Evolutionary conservation across 2,888 invertebrate genomes (phyloP).

Genomic region (Nysson spinosus): DNA sequence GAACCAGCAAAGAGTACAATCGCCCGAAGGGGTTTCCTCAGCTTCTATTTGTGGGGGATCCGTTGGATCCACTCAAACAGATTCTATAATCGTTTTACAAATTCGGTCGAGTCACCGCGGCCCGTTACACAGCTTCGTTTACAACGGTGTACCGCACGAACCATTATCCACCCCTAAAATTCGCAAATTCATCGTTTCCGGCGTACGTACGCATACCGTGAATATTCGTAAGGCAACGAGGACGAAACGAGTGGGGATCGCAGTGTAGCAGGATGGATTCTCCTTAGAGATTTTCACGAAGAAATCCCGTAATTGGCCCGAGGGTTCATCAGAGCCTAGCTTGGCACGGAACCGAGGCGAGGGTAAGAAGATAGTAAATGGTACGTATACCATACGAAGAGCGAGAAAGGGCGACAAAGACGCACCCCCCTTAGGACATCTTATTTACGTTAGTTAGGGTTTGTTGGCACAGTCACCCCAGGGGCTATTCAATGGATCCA

Average conservation of each 20-base stretch:
- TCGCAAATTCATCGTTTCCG: conserved; percentile 55
- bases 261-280: conserved; percentile 9
- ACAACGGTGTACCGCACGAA: conserved; percentile 31
- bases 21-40: background rate
- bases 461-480: conserved; percentile 75
- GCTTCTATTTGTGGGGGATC: conserved; percentile 7
- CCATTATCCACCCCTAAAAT: conserved; percentile 31
- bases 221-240: background rate
- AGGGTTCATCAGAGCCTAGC: conserved; percentile 63
- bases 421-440: conserved; percentile 66
- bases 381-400: background rate
- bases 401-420: conserved; percentile 21
- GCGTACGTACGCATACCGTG: background rate
- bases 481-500: conserved; percentile 65
- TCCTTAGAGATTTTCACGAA: conserved; percentile 25
- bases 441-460: conserved; percentile 78
- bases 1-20: conserved; percentile 29
- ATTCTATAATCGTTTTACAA: conserved; percentile 58
- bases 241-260: background rate
- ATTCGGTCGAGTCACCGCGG: conserved; percentile 47
- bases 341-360: conserved; percentile 31
- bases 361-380: conserved; percentile 15
- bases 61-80: conserved; percentile 31
- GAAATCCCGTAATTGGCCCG: conserved; percentile 65
- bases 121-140: conserved; percentile 12